A percentile compares a stretch with the other conserved stretches of the same genome.
Conservation (phyloP, 2,113 vertebrate species). For the Zeus faber region DNA sequence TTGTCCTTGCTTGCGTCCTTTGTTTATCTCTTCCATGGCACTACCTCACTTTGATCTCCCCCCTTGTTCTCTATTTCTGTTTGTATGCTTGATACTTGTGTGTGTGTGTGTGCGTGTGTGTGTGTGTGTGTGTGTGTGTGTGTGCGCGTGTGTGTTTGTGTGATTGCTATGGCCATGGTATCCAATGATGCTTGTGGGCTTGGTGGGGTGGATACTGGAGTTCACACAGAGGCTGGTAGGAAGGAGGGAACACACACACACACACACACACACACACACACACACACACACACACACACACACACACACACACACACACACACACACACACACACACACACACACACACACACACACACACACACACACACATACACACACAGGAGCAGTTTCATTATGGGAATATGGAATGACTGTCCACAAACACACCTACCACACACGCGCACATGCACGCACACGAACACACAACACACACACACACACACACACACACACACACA, state of each 20-base stretch:
- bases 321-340: not conserved
- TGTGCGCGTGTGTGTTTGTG: conserved; percentile 8
- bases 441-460: no score
- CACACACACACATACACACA: not conserved
- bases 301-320: not conserved
- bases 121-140: conserved; percentile 2
- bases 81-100: conserved; percentile 2
- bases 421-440: no score
- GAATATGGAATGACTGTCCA: no score
- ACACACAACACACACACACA: no score
- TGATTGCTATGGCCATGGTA: no score
- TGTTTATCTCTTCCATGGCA: conserved; percentile 35
- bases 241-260: conserved; percentile 16
- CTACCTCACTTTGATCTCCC: no score
- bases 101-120: not conserved
- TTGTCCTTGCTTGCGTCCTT: conserved; percentile 18
- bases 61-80: conserved; percentile 5
- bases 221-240: conserved; percentile 63
- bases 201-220: conserved; percentile 38
- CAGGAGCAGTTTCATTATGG: not conserved
- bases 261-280: conserved; percentile 8
- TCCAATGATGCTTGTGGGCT: conserved; percentile 5
- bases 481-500: no score
- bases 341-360: conserved; percentile 5
- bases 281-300: conserved; percentile 15